These are phyloP conservation scores for Tenthredo scrophulariae DNA, from an alignment of 2,888 invertebrate genomes.

Conservation along the genomic window DNA sequence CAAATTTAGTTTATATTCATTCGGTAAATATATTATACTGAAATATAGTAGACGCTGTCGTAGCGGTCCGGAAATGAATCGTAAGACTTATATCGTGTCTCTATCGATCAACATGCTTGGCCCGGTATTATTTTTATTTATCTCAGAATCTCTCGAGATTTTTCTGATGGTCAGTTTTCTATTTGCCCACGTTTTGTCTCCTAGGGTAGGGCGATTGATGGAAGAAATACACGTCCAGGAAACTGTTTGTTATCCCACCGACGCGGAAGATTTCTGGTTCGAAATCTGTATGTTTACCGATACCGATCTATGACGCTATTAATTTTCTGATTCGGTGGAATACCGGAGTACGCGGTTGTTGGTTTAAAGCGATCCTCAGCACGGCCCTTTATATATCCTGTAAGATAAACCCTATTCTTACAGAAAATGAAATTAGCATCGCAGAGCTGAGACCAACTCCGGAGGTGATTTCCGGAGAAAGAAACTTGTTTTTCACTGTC, in stretches of 20 bases:
- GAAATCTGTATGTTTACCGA: not conserved
- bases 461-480: conserved; percentile 10
- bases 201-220: not conserved
- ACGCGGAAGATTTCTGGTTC: not conserved
- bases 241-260: not conserved
- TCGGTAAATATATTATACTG: not conserved
- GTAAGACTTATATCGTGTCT: not conserved
- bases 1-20: not conserved
- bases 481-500: conserved; percentile 4
- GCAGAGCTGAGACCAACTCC: not conserved
- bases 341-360: not conserved
- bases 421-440: conserved; percentile 33
- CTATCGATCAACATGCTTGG: not conserved
- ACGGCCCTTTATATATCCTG: not conserved
- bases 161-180: not conserved
- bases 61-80: not conserved
- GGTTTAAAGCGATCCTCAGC: not conserved
- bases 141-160: not conserved
- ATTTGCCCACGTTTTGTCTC: not conserved
- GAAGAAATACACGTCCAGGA: not conserved
- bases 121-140: not conserved
- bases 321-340: not conserved
- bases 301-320: not conserved
- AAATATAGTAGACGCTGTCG: not conserved
- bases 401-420: not conserved